Evolutionary conservation across 1,140 invertebrate species (phyloP), one percentile per base, ranked within the genome.

Genomic region (Ceratitis capitata): DNA sequence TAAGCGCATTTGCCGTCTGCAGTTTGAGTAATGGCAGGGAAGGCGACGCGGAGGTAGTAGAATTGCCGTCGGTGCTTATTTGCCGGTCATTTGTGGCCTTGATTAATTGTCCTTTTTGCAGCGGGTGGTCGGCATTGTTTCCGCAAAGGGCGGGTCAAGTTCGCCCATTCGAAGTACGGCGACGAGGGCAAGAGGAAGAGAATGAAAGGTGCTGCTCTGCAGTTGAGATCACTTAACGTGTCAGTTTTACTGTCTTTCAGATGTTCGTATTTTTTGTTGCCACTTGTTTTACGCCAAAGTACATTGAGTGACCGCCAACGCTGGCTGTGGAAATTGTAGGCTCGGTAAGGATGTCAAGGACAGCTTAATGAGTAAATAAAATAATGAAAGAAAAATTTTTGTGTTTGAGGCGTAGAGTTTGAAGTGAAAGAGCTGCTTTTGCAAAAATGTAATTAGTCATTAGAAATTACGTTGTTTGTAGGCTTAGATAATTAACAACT

Each of bases 81-180:
- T 78, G 69, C 69, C n/a, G 69, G 39, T 32, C 39, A 45, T 78
- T 45, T 78, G 69, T 45, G 69, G 69, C n/a, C 39, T 78, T 78
- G 69, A 78, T 78, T 78, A 78, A 78, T 78, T 78, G 39, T 45
- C 23, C 39, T 78, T 45, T 61, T 47, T 45, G n/a, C 29, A 29
- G 9, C 19, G 69, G 19, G 19, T 2, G 0, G 19, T 45, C 32
- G 56, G 6, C 12, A 45, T 45, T 39, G 69, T n/a, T 47, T 2
- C n/a, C n/a, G n/a, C n/a, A 23, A 45, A 23, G 9, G 69, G 39
- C 32, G 32, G 69, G 69, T 45, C 19, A 78, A 45, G 42, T 47
- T 78, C n/a, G 39, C 32, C 39, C 39, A 23, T 78, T 45, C 3
- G 7, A 42, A 19, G 7, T 45, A n/a, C n/a, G n/a, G n/a, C n/a